Evolutionary conservation across 2,888 invertebrate species (phyloP).

Genomic region (Catotricha subobsoleta): DNA sequence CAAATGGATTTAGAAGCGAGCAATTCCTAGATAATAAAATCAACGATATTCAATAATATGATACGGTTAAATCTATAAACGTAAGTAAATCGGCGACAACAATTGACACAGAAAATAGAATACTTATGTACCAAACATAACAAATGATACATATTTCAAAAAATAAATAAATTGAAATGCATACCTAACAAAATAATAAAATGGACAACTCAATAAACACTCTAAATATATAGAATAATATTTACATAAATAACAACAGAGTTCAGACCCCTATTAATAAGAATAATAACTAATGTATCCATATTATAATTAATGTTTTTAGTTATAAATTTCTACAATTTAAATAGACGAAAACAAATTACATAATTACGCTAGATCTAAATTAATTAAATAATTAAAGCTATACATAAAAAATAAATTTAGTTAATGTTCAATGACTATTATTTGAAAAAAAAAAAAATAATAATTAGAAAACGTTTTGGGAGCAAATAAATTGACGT

Average conservation of each 20-base stretch:
- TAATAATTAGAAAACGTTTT: no score
- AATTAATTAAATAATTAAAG: not conserved
- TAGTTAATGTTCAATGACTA: not conserved
- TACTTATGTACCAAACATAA: not conserved
- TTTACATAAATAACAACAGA: not conserved
- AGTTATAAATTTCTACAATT: no score
- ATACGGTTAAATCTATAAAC: not conserved
- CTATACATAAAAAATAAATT: not conserved
- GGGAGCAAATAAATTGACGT: no score
- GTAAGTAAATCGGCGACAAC: not conserved
- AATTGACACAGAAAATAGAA: not conserved
- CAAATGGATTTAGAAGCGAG: conserved; percentile 26
- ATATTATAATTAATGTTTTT: no score
- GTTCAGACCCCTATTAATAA: no score
- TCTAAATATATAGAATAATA: not conserved
- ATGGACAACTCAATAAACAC: not conserved
- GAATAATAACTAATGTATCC: no score
- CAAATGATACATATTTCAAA: no score
- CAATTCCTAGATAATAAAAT: not conserved
- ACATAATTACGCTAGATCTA: no score
- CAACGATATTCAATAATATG: not conserved
- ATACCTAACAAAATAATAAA: not conserved
- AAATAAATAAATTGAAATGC: not conserved
- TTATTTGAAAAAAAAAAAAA: not conserved
- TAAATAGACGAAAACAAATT: no score